phyloP scores from a whole-genome alignment of 2,113 vertebrate species.

The Ellobius talpinus region DNA sequence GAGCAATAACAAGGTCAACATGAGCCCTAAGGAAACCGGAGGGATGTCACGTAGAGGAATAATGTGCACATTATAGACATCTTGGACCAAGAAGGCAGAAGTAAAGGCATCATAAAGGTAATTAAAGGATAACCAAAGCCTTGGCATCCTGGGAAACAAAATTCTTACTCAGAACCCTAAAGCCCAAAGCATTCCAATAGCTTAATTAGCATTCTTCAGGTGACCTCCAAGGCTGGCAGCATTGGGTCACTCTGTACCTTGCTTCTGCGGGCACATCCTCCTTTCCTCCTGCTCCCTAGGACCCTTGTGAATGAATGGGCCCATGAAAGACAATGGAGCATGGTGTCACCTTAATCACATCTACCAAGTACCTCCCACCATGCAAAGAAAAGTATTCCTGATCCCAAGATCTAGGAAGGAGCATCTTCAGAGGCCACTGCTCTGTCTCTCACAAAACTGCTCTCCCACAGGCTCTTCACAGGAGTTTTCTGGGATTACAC shows the following conservation, averaged over 20 bases:
- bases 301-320: neutral
- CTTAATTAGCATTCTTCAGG: neutral
- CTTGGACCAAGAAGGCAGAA: neutral
- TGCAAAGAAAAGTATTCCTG: neutral
- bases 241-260: neutral
- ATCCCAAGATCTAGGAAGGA: neutral
- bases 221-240: neutral
- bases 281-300: neutral
- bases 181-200: neutral
- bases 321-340: neutral
- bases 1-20: neutral
- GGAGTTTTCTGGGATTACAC: neutral
- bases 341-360: no score
- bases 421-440: neutral
- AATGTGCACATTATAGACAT: neutral
- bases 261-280: neutral
- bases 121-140: neutral
- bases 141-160: neutral
- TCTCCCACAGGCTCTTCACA: neutral
- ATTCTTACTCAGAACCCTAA: neutral
- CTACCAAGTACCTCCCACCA: neutral
- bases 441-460: neutral
- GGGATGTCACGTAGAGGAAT: neutral
- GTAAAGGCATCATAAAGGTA: neutral
- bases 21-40: neutral